Conservation (phyloP, 2,797 vertebrate species). For the Pelobates cultripes region DNA sequence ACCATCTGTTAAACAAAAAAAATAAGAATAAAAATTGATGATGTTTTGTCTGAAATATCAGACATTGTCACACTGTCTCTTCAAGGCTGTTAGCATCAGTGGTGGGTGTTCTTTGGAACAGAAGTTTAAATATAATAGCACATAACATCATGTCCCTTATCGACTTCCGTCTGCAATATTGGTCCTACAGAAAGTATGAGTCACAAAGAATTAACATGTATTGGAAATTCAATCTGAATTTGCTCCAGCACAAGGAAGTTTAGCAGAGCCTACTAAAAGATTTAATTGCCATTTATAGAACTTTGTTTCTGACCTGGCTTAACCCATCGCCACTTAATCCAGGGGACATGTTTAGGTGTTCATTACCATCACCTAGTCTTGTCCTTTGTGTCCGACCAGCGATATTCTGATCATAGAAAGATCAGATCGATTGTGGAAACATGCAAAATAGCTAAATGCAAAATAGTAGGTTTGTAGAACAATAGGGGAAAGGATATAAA, state of each 20-base stretch:
- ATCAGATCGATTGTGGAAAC: too few species aligned
- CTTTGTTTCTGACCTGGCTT: too few species aligned
- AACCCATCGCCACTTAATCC: too few species aligned
- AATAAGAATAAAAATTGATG: conserved; percentile 3
- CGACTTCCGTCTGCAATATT: conserved; percentile 43
- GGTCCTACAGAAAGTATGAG: conserved; percentile 35
- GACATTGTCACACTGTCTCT: conserved; percentile 54
- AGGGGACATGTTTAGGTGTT: too few species aligned
- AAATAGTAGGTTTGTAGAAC: too few species aligned
- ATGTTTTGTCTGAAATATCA: conserved; percentile 57
- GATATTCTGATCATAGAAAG: too few species aligned
- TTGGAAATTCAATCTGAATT: neutral
- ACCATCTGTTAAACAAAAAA: conserved; percentile 54
- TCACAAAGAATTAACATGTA: conserved; percentile 5
- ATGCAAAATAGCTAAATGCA: too few species aligned
- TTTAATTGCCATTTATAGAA: too few species aligned
- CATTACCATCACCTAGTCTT: too few species aligned
- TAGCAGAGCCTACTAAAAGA: neutral
- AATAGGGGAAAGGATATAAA: too few species aligned
- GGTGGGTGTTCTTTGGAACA: conserved; percentile 50
- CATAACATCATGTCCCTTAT: conserved; percentile 46
- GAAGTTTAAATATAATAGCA: conserved; percentile 40
- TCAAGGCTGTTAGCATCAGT: conserved; percentile 34
- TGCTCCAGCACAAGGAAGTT: neutral
- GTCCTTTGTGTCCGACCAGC: too few species aligned